A percentile compares a stretch with the other conserved stretches of the same genome.
These are phyloP conservation scores for Coregonus sp. DNA, from an alignment of 2,797 vertebrate genomes.

Conservation along the genomic window DNA sequence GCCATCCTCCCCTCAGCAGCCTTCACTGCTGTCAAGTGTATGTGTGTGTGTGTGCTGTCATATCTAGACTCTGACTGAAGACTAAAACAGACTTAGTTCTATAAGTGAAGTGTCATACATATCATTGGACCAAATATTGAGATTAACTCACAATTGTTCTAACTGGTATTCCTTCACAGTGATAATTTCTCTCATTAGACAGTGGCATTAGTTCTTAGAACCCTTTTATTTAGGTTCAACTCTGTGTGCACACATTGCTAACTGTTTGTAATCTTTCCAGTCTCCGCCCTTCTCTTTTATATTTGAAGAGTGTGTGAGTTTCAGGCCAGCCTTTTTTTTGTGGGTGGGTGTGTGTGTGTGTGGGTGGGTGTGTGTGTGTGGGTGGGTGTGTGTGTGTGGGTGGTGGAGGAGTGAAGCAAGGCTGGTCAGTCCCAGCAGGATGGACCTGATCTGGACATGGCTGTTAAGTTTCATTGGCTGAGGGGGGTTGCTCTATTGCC, in stretches of 20 bases:
- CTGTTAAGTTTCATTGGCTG: slow-evolving; percentile 81
- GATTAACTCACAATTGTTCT: neutral
- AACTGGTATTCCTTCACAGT: neutral
- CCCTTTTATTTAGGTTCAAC: neutral
- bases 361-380: slow-evolving; percentile 41
- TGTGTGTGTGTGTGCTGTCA: slow-evolving; percentile 38
- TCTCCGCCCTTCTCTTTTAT: neutral
- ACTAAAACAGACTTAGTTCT: slow-evolving; percentile 30
- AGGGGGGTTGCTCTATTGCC: slow-evolving; percentile 66
- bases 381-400: slow-evolving; percentile 27
- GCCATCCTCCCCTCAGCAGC: too few species aligned
- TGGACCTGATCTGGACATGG: slow-evolving; percentile 73
- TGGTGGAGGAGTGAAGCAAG: slow-evolving; percentile 63
- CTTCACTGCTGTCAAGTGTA: slow-evolving; percentile 28
- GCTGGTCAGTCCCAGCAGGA: slow-evolving; percentile 76
- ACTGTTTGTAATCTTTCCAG: neutral
- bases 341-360: slow-evolving; percentile 20
- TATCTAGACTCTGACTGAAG: slow-evolving; percentile 31
- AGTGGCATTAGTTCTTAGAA: neutral
- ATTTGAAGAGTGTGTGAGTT: neutral
- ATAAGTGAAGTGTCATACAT: slow-evolving; percentile 13
- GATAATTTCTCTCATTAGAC: neutral
- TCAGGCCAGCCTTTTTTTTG: slow-evolving; percentile 1
- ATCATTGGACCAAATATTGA: neutral
- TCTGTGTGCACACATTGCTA: neutral